Evolutionary conservation across 1,140 invertebrate genomes (phyloP).

Genomic region (Ips typographus): DNA sequence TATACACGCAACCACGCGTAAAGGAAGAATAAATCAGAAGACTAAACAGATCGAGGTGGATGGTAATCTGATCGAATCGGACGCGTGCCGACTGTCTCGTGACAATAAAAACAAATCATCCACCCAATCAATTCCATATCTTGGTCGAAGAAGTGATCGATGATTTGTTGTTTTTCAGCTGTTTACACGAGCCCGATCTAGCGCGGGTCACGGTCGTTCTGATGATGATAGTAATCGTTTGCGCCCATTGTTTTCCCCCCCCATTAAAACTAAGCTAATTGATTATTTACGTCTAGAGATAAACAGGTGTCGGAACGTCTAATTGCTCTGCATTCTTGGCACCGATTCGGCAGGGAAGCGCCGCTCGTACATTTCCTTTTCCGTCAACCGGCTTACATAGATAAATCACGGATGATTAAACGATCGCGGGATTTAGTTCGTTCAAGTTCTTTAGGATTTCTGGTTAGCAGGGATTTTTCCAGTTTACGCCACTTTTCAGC

Average conservation of each 20-base stretch:
- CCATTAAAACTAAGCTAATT: not conserved
- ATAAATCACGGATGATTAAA: slow-evolving; percentile 8
- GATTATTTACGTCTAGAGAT: slow-evolving; percentile 14
- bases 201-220: not conserved
- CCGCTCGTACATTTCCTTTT: not conserved
- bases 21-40: too few species aligned
- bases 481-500: too few species aligned
- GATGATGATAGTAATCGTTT: too few species aligned
- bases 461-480: too few species aligned
- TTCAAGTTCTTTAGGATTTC: too few species aligned
- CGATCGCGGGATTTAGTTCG: not conserved
- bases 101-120: too few species aligned
- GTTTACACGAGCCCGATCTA: not conserved
- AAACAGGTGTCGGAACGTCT: slow-evolving; percentile 12
- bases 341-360: slow-evolving; percentile 11
- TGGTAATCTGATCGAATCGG: too few species aligned
- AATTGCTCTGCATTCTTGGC: slow-evolving; percentile 10
- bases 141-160: not conserved
- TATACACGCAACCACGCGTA: too few species aligned
- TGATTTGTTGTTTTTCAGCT: not conserved
- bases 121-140: too few species aligned
- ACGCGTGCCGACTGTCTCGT: too few species aligned
- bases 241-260: not conserved
- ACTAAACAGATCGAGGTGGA: too few species aligned
- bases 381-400: not conserved